Evolutionary conservation across 2,888 invertebrate genomes (phyloP), one percentile per base, ranked within the genome.

Genomic region (Miltochrista miniata): DNA sequence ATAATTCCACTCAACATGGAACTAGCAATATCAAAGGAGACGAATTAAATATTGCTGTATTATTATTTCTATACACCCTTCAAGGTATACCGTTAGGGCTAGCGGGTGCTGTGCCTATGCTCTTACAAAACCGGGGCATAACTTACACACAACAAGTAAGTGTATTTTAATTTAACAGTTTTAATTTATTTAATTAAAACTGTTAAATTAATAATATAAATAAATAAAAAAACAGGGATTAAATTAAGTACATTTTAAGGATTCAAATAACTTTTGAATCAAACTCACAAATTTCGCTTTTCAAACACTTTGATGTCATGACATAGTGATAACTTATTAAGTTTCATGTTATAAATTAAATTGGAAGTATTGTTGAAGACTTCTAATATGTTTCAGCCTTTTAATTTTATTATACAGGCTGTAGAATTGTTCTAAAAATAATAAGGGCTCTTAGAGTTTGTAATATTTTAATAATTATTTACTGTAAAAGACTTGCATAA

Each of bases 61-160:
- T 99, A 42, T 93, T 98, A 61, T 97, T 99, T 81, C 92, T 99
- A 4, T 99, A 99, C 80, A 93, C 99, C 37, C 92, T 99, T 15
- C 98, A 98, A 93, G 99, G 99, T 7, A 96, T 97, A 80, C 99
- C 99, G 0, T 89, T 99, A 2, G 99, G 99, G 0, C 88, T 99
- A 29, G 97, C 97, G 37, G 96, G 97, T 14, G 98, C 98, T 29
- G 96, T 99, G 66, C 99, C 99, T 0, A 97, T 99, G 96, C 93
- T 99, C 47, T 92, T 99, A 49, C 98, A 98, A 80, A 97, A 98
- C 82, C 94, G 96, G 49, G 96, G 97, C 51, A 97, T 98, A 48
- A 97, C 96, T 56, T 99, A 99, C 82, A 96, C 96, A 67, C 97
- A 99, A 81, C 99, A 99, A 93, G 96, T 89, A 76, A 62, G 54